Evolutionary conservation across 1,140 invertebrate genomes (phyloP), one percentile per base, ranked within the genome.

Genomic region (Battus philenor): DNA sequence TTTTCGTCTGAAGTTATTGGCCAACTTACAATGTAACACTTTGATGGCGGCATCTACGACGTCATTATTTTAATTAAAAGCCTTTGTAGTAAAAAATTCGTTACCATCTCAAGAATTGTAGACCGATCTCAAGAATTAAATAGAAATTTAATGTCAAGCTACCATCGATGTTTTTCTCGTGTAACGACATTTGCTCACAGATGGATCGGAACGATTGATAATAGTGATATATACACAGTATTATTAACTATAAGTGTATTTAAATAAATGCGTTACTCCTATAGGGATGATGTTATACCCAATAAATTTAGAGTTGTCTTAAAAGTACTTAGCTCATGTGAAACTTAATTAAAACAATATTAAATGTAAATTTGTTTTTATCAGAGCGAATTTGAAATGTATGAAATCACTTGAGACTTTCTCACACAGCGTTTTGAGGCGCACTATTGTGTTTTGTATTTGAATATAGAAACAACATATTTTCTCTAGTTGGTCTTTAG

Each of bases 241-340:
- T 30, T 30, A 20, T 38, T 27, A 27, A 8, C 17, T 29, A 16
- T 8, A 1, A 17, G 27, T 29, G 10, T 8, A 1, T 47, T 26
- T 41, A 26, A 26, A 29, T 43, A n/a, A 10, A 36, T 63, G 47
- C 57, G 61, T 73, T 74, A 65, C 62, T 68, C 65, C 57, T 53
- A 13, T 62, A 62, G 50, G 46, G 41, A 54, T 68, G 54, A 54
- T 64, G 26, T 62, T 56, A 66, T 77, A 76, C 80, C 79, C 79
- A 83, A 83, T 83, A 83, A 83, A 83, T 81, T 81, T 84, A 81
- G 73, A 64, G 71, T 48, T 72, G 47, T 65, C 66, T 77, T 76
- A 63, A 71, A 70, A 63, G 55, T 59, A 63, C 43, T 9, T 32
- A 51, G 71, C 64, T 73, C n/a, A n/a, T n/a, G 77, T 53, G 46